These are phyloP conservation scores for Tenualosa thibaudeaui DNA, from an alignment of 2,797 vertebrate species.

Conservation along the genomic window DNA sequence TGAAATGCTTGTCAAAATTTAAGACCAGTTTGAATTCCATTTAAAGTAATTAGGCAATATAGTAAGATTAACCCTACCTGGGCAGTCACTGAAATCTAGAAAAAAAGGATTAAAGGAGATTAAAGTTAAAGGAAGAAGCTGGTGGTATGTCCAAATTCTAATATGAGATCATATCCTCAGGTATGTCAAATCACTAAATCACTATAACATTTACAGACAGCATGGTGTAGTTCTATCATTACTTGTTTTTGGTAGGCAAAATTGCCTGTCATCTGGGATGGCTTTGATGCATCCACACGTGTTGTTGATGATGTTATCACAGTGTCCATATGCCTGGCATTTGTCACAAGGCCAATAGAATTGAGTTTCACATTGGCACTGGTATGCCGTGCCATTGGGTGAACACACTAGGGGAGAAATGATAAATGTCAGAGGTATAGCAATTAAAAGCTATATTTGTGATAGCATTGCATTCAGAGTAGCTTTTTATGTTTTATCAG, in stretches of 20 bases:
- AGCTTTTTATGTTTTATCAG: too few relatives aligned
- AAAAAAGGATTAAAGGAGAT: too few relatives aligned
- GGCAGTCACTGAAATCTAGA: too few relatives aligned
- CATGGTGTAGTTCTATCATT: conserved; percentile 14
- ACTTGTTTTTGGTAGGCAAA: conserved; percentile 72
- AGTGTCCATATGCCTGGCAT: conserved; percentile 51
- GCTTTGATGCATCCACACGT: conserved; percentile 66
- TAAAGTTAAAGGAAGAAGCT: too few relatives aligned
- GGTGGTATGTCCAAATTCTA: too few relatives aligned
- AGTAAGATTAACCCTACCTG: too few relatives aligned
- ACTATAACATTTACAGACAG: not conserved
- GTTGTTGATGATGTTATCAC: conserved; percentile 37
- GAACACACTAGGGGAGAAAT: conserved; percentile 43
- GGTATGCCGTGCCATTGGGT: conserved; percentile 35
- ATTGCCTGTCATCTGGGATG: conserved; percentile 64
- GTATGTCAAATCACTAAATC: not conserved
- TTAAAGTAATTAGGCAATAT: not conserved
- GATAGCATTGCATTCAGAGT: too few relatives aligned
- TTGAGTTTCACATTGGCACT: conserved; percentile 49
- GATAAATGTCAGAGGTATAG: too few relatives aligned
- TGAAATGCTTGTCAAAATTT: not conserved
- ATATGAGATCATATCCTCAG: too few relatives aligned
- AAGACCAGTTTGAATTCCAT: not conserved
- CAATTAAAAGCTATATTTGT: too few relatives aligned
- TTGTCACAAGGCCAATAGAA: conserved; percentile 50